Evolutionary conservation across 2,888 invertebrate genomes (phyloP).

Genomic region (Eupithecia centaureata): DNA sequence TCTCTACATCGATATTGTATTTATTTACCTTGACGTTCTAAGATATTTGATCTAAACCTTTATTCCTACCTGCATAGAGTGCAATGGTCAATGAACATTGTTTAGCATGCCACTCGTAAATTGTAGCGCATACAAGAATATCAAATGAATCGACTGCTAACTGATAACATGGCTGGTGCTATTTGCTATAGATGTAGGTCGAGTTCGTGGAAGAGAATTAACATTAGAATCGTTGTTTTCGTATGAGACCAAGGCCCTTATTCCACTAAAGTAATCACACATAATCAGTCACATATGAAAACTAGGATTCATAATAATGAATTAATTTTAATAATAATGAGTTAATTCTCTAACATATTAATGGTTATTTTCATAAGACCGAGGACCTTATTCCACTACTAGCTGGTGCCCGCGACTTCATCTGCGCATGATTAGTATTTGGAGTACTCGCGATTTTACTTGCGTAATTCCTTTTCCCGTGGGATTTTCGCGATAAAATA

Average conservation of each 20-base stretch:
- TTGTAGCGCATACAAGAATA: conserved; percentile 42
- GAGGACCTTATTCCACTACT: no score
- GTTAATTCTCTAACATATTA: no score
- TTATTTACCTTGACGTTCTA: background rate
- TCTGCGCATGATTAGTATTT: no score
- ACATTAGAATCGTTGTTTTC: conserved; percentile 25
- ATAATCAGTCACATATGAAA: no score
- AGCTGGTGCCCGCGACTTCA: no score
- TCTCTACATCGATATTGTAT: background rate
- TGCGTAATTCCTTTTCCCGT: no score
- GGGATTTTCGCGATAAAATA: no score
- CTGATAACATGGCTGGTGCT: conserved; percentile 37
- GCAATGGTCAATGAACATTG: conserved; percentile 25
- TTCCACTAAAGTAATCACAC: no score
- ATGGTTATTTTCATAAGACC: no score
- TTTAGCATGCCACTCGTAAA: conserved; percentile 33
- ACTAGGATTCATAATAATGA: no score
- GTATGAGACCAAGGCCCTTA: background rate
- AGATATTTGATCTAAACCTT: background rate
- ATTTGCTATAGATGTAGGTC: conserved; percentile 21
- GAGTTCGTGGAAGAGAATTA: conserved; percentile 36
- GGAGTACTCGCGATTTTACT: no score
- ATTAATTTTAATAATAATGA: no score
- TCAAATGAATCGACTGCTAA: conserved; percentile 39
- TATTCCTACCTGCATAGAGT: background rate